Evolutionary conservation across 2,797 vertebrate species (phyloP).

Genomic region (Sebastes wilsoni): DNA sequence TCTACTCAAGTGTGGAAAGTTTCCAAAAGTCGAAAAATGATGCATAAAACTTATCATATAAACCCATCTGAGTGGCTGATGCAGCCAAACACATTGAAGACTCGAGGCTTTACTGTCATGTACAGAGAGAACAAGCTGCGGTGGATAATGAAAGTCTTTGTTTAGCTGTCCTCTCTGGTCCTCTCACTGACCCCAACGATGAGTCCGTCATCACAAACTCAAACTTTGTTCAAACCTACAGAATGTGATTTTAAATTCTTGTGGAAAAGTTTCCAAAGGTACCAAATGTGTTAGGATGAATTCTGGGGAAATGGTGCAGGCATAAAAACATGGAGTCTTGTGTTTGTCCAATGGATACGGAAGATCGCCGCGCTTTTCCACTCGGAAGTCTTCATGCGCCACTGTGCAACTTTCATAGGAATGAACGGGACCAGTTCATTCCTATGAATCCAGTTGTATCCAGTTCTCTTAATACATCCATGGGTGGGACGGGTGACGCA

Average conservation of each 20-base stretch:
- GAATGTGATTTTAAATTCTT: not conserved
- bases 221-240: not conserved
- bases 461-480: no score
- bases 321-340: not conserved
- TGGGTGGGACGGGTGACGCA: no score
- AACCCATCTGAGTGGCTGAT: not conserved
- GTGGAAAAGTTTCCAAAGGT: not conserved
- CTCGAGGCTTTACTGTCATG: not conserved
- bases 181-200: not conserved
- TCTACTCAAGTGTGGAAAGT: not conserved
- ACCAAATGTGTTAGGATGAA: not conserved
- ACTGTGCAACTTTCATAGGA: no score
- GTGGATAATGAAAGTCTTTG: not conserved
- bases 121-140: not conserved
- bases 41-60: not conserved
- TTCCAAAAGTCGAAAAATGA: not conserved
- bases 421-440: no score
- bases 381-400: no score
- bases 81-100: not conserved
- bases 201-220: not conserved
- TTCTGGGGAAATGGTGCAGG: not conserved
- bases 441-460: no score
- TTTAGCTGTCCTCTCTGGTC: not conserved
- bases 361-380: no score
- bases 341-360: no score